Conservation (phyloP, 2,113 vertebrate genomes). For the Xiphophorus couchianus region DNA sequence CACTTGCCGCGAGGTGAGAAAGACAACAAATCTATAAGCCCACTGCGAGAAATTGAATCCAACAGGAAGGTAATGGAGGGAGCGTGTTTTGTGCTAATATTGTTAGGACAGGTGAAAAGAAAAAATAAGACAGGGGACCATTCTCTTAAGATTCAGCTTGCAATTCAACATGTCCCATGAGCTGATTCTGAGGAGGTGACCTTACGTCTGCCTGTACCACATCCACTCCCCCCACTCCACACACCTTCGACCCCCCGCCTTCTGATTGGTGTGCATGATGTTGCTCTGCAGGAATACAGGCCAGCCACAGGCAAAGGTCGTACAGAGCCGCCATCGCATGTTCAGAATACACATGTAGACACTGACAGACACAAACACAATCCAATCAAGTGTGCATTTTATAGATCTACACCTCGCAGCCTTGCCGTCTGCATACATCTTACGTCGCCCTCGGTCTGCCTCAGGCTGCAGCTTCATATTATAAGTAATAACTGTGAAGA, state of each 20-base stretch:
- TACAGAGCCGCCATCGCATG: conserved; percentile 30
- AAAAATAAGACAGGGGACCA: background rate
- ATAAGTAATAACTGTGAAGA: conserved; percentile 25
- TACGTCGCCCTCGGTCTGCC: conserved; percentile 15
- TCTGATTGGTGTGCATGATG: conserved; percentile 65
- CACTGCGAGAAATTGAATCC: conserved; percentile 65
- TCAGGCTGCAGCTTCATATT: conserved; percentile 22
- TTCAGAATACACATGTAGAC: conserved; percentile 47
- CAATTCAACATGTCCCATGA: conserved; percentile 59
- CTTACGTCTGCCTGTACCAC: conserved; percentile 65
- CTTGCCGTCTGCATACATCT: conserved; percentile 20
- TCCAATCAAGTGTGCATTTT: conserved; percentile 43
- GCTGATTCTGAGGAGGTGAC: conserved; percentile 70
- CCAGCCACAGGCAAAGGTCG: conserved; percentile 70
- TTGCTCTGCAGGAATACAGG: conserved; percentile 56
- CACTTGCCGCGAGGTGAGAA: conserved; percentile 49
- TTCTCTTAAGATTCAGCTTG: conserved; percentile 68
- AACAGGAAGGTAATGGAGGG: conserved; percentile 65
- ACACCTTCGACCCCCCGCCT: conserved; percentile 18
- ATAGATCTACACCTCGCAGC: conserved; percentile 38
- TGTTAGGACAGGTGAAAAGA: conserved; percentile 33
- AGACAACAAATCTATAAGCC: conserved; percentile 65
- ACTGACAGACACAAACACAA: conserved; percentile 35
- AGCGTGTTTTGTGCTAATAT: conserved; percentile 55
- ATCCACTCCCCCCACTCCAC: background rate